Base-by-base conservation (phyloP, 2,888 invertebrate species). In the Lydus trimaculatus region DNA sequence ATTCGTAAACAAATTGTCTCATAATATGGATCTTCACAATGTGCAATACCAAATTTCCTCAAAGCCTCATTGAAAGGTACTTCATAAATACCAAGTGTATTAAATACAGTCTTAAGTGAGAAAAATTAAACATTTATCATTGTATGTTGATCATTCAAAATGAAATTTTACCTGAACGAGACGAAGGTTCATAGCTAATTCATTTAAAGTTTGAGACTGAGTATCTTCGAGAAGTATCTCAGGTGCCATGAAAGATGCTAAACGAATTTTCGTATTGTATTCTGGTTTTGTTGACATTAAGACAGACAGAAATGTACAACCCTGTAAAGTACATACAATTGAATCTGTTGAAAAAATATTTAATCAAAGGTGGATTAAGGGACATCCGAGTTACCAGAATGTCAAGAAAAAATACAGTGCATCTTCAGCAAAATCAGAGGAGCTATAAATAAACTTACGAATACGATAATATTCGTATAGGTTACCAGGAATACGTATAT, bases 271-370 rank as follows among this genome's bases (percentile, higher is more conserved):
- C 0, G 85, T 79, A 80, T 92, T 91, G 76, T 92, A 92, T 61
- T 89, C 88, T 0, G 92, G 91, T 17, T 85, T 83, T 62, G 89
- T 85, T 0, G 91, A 88, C 17, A 87, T 86, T 90, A 92, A 88
- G 0, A 92, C 90, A 79, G 88, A 92, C 81, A 91, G 92, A 1
- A 85, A 78, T 0, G 92, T 91, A 0, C 91, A 90, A 8, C 95
- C 95, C 82, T 91, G 91, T 9, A 73, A 74, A 48, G 13, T 13
- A 36, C 28, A 4, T 28, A 28, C 4, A 28, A 11, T 33, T 33
- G 8, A 6, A 11, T 33, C 1, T 9, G 7, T 11, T 33, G 33
- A 33, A 3, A 33, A 33, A 33, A 2, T 11, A 11, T 33, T 7
- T 11, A 33, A 9, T 1, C 33, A 33, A 33, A 33, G 33, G 1